Evolutionary conservation across 2,113 vertebrate species (phyloP).

Genomic region (Psettodes erumei): DNA sequence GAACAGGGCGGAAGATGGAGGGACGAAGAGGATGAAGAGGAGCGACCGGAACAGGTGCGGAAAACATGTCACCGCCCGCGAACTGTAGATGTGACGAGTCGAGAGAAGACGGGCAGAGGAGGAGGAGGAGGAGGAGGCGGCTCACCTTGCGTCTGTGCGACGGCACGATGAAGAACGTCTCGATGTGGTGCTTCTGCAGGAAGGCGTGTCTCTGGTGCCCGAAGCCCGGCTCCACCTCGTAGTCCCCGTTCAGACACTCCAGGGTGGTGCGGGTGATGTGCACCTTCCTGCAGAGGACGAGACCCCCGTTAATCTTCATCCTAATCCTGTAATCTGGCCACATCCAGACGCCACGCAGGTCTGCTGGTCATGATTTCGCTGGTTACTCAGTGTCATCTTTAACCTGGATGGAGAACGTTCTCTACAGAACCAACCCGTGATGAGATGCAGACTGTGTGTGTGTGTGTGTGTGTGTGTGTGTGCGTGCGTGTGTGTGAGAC

Average conservation of each 20-base stretch:
- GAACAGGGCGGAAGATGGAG: background rate
- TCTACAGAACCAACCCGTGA: no score
- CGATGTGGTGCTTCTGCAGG: constrained; percentile 94
- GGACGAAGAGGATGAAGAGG: background rate
- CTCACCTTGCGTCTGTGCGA: constrained; percentile 95
- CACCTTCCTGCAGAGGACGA: constrained; percentile 89
- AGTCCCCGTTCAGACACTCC: constrained; percentile 97
- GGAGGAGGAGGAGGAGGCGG: background rate
- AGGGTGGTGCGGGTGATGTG: constrained; percentile 96
- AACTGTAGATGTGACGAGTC: background rate
- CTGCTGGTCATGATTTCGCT: no score
- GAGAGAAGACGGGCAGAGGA: background rate
- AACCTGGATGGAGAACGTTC: no score
- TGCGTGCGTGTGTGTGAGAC: constrained; percentile 15
- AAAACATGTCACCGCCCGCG: background rate
- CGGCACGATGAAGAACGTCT: constrained; percentile 98
- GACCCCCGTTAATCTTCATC: no score
- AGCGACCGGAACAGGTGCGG: background rate
- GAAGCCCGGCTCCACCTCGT: constrained; percentile 94
- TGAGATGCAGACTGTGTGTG: constrained; percentile 22
- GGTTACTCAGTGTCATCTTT: no score
- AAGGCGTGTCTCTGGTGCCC: constrained; percentile 96
- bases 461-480: constrained; percentile 6
- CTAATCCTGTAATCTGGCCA: constrained; percentile 52
- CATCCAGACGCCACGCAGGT: no score